phyloP scores from a whole-genome alignment of 92 coral and sea anemone species.

The Parazoanthus darwini region DNA sequence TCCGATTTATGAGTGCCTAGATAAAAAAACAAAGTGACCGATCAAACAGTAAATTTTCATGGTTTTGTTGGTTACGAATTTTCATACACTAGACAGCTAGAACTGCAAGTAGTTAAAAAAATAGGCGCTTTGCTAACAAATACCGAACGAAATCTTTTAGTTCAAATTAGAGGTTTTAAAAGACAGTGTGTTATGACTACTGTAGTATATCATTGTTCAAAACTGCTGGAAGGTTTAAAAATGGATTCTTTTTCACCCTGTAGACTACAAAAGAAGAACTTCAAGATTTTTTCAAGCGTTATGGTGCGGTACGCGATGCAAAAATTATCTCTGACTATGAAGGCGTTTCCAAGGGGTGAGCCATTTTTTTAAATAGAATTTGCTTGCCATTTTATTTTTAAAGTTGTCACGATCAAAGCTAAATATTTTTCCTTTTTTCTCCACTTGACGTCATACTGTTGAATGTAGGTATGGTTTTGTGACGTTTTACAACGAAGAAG shows the following conservation, averaged over 20 bases:
- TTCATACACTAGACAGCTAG: too few species aligned
- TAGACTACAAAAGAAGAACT: conserved; percentile 76
- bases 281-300: conserved; percentile 65
- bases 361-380: background rate
- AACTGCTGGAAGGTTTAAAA: background rate
- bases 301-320: conserved; percentile 74
- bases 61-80: background rate
- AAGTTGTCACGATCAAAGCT: background rate
- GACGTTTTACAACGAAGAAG: conserved; percentile 72
- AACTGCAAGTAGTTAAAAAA: background rate
- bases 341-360: conserved; percentile 83
- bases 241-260: background rate
- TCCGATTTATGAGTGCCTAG: background rate
- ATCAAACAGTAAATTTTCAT: too few species aligned
- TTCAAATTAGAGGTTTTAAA: background rate
- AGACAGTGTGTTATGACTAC: background rate
- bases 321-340: conserved; percentile 69
- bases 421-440: background rate
- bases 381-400: background rate
- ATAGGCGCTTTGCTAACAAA: too few species aligned
- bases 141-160: background rate
- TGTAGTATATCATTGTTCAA: background rate
- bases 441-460: background rate
- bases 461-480: conserved; percentile 78
- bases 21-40: background rate